Evolutionary conservation across 92 coral and sea anemone genomes (phyloP).

Genomic region (Palythoa grandis): DNA sequence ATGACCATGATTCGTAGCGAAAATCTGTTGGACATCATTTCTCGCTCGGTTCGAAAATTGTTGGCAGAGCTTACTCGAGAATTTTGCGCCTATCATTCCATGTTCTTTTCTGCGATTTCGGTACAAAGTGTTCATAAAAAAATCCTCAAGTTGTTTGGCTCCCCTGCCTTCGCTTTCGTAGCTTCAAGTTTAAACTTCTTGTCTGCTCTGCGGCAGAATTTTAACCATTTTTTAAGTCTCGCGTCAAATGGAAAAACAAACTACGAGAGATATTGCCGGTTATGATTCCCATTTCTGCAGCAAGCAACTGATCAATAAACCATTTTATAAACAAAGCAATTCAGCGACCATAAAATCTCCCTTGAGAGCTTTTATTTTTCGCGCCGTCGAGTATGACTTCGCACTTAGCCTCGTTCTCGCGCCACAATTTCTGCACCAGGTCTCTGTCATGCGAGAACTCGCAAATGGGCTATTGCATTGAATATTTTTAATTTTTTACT

Average conservation of each 20-base stretch:
- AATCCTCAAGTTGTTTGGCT: conserved; percentile 54
- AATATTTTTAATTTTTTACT: too few relatives aligned
- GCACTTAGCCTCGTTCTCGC: background rate
- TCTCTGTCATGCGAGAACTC: background rate
- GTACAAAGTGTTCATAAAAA: too few relatives aligned
- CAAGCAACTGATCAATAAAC: too few relatives aligned
- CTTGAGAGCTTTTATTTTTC: background rate
- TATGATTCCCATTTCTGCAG: too few relatives aligned
- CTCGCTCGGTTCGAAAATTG: too few relatives aligned
- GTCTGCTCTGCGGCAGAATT: background rate
- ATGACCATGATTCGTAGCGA: conserved; percentile 45
- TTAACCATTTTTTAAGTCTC: background rate
- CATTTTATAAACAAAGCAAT: background rate
- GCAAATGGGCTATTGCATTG: background rate
- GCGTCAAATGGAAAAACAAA: too few relatives aligned
- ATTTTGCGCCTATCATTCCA: background rate
- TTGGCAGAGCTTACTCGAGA: too few relatives aligned
- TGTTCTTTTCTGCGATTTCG: conserved; percentile 42
- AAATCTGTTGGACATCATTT: too few relatives aligned
- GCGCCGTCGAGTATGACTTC: background rate
- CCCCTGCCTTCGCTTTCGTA: conserved; percentile 37
- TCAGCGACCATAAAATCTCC: background rate
- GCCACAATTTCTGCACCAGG: background rate
- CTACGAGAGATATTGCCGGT: too few relatives aligned
- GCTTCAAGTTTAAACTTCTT: background rate